Conservation (phyloP, 2,113 vertebrate genomes). For the Syngnathus scovelli region DNA sequence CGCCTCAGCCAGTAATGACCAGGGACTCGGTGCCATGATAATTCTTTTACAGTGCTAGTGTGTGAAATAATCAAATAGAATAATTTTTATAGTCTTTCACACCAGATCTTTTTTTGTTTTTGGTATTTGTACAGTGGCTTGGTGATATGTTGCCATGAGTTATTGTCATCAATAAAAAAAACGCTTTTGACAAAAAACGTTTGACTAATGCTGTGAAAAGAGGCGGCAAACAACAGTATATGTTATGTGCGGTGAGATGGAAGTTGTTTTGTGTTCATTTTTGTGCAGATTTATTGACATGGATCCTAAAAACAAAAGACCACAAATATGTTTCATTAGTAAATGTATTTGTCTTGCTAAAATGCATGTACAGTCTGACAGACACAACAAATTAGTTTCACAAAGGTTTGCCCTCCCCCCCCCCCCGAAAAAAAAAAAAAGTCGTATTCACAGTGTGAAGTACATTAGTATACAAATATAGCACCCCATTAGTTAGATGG, state of each 20-base stretch:
- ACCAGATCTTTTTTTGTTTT: slow-evolving; percentile 64
- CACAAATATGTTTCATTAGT: slow-evolving; percentile 4
- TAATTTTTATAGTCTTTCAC: slow-evolving; percentile 83
- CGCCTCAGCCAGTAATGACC: slow-evolving; percentile 78
- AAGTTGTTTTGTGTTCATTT: too few relatives aligned
- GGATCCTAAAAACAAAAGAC: neutral
- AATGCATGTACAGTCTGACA: slow-evolving; percentile 12
- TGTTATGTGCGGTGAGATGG: too few relatives aligned
- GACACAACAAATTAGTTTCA: slow-evolving; percentile 31
- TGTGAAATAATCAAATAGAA: slow-evolving; percentile 82
- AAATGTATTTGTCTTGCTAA: slow-evolving; percentile 22
- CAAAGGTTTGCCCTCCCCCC: slow-evolving; percentile 13
- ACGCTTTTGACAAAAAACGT: slow-evolving; percentile 84
- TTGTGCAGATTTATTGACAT: too few relatives aligned
- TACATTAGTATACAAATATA: slow-evolving; percentile 35
- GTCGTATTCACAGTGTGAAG: slow-evolving; percentile 52
- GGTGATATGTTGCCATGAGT: slow-evolving; percentile 89
- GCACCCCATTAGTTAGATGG: slow-evolving; percentile 22
- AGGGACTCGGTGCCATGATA: slow-evolving; percentile 79
- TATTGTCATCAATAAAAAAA: slow-evolving; percentile 92
- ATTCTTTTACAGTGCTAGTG: slow-evolving; percentile 80
- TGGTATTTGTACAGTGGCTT: slow-evolving; percentile 89
- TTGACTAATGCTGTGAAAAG: neutral
- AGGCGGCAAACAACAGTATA: neutral
- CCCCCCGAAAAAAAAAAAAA: slow-evolving; percentile 18